These are phyloP conservation scores for Sebastolobus altivelis DNA, from an alignment of 2,797 vertebrate genomes.

Conservation along the genomic window DNA sequence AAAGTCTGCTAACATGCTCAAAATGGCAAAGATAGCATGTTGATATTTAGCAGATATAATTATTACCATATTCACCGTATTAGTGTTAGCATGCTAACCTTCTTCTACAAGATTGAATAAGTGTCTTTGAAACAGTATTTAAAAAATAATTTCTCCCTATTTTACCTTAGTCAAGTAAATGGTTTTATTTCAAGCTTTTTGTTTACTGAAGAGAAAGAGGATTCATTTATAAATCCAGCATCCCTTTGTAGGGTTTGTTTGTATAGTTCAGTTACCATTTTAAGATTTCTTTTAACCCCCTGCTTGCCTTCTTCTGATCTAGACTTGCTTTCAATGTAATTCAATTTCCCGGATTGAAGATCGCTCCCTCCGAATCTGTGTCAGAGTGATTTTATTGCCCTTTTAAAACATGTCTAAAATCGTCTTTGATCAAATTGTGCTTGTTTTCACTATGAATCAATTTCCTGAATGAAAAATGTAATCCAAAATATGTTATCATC, in stretches of 20 bases:
- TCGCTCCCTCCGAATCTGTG: conserved; percentile 27
- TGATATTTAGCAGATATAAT: not conserved
- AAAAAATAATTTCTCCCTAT: not conserved
- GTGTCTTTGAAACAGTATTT: not conserved
- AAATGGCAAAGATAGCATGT: not conserved
- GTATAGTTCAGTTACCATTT: conserved; percentile 5
- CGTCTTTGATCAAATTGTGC: conserved; percentile 42
- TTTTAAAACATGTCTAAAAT: conserved; percentile 36
- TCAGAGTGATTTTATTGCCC: conserved; percentile 21
- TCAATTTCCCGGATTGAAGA: conserved; percentile 35
- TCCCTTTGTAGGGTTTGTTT: conserved; percentile 26
- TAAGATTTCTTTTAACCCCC: conserved; percentile 6
- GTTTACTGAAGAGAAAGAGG: conserved; percentile 23
- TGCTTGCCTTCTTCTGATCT: conserved; percentile 29
- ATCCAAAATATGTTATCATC: conserved; percentile 35
- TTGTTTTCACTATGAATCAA: conserved; percentile 42
- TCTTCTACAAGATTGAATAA: not conserved
- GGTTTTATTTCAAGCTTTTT: conserved; percentile 19
- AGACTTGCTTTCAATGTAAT: conserved; percentile 32
- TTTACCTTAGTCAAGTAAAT: not conserved
- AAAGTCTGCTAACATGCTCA: not conserved
- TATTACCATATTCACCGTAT: not conserved
- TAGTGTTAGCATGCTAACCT: not conserved
- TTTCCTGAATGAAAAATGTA: conserved; percentile 59
- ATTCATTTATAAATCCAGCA: conserved; percentile 29